Base-by-base conservation (phyloP, 2,888 invertebrate species). In the Tenthredo livida region DNA sequence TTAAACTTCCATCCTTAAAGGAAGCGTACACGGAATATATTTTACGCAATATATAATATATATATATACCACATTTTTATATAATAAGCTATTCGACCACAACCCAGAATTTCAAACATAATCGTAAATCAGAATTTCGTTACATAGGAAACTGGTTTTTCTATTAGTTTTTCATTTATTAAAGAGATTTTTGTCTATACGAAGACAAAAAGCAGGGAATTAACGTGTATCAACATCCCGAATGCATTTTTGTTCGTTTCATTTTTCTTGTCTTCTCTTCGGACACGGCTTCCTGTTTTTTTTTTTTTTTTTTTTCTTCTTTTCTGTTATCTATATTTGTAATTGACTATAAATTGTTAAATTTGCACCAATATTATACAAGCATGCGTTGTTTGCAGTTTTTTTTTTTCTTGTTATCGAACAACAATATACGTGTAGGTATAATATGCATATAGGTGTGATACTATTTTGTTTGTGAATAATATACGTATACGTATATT, bases 241-340 rank as follows among this genome's bases (percentile, higher is more conserved):
- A 47, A 15, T 47, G 7, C n/a, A 58, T 58, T 10, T 25, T 61
- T 61, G 0, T 12, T 25, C 25, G 4, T 25, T 12, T 21, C 10
- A 0, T 61, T 21, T 61, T 61, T 54, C 54, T n/a, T n/a, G n/a
- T 43, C 9, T 77, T 47, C 25, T 50, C 86, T 87, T 88, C 87
- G 88, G 88, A 88, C 88, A 88, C 87, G 87, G 88, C 87, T 87
- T 86, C 84, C 84, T 83, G 84, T 85, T 83, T 85, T 84, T 72
- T 70, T 37, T 37, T 0, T 37, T 4, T 33, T 4, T 33, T 4
- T 33, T 4, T 33, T 4, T 33, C 4, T 4, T 33, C 33, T 33
- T 85, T 29, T 78, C 29, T 12, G 33, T 78, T 78, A 77, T 54
- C 33, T 75, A 75, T 33, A 78, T 54, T 78, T 75, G 21, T 25